Percentiles rank a stretch among this genome's conserved stretches.
phyloP scores from a whole-genome alignment of 1,140 invertebrate genomes.

The Drosophila lowei region DNA sequence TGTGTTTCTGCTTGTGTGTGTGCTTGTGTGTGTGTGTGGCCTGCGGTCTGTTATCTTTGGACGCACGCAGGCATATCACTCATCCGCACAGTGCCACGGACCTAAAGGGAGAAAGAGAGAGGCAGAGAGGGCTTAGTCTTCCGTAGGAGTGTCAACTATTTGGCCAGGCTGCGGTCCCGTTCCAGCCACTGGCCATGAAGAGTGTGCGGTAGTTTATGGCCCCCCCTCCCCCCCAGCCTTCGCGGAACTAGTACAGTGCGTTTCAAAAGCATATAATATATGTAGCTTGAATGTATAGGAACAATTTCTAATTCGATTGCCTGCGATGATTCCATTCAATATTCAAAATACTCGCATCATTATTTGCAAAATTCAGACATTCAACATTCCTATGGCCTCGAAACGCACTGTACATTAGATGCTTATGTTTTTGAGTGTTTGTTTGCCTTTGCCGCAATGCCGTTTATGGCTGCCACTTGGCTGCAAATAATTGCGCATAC shows the following conservation, averaged over 20 bases:
- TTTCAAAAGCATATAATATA: too few species aligned
- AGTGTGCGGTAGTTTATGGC: background rate
- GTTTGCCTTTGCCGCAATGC: constrained; percentile 23
- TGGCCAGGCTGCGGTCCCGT: constrained; percentile 13
- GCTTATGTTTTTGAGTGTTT: constrained; percentile 1
- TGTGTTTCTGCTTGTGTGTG: background rate
- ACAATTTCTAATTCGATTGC: too few species aligned
- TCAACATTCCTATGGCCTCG: background rate
- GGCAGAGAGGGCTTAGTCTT: too few species aligned
- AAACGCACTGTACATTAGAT: constrained; percentile 8
- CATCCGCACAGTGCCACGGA: constrained; percentile 27
- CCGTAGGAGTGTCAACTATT: constrained; percentile 17
- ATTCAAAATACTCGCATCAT: too few species aligned
- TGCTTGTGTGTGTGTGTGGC: constrained; percentile 7
- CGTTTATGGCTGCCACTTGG: constrained; percentile 38
- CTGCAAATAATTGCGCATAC: constrained; percentile 51
- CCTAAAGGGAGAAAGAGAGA: background rate
- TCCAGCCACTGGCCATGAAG: background rate
- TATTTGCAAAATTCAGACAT: too few species aligned
- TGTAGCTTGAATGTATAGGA: too few species aligned
- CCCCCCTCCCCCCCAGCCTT: too few species aligned
- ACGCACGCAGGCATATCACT: constrained; percentile 41
- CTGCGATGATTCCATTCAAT: too few species aligned
- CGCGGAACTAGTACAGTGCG: too few species aligned
- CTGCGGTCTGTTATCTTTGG: constrained; percentile 37